Base-by-base conservation (phyloP, 2,113 vertebrate genomes). In the Forbesichthys agassizii region DNA sequence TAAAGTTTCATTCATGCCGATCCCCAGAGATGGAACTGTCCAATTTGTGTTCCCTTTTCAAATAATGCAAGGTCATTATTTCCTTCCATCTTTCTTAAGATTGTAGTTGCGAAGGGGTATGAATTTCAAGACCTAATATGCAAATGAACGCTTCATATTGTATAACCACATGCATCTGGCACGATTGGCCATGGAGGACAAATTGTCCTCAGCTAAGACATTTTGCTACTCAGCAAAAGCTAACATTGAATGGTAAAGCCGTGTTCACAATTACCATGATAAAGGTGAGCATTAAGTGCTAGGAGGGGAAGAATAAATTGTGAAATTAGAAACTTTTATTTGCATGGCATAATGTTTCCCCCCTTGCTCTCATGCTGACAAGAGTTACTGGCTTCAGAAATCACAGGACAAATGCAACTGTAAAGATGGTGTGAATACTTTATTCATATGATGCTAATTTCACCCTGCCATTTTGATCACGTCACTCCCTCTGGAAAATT, bases 401-500 rank as follows among this genome's bases (percentile, higher is more conserved):
- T 87, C 84, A 78, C 73, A 86, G 79, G 73, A 79, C 77, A 86
- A 90, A 86, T 73, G 76, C 75, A 77, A 88, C 72, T 74, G 65
- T 74, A 68, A 78, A 66, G 64, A 77, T 53, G 56, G 70, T 70
- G 75, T 88, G 84, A 86, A 89, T 89, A 86, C 82, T 88, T 82
- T 88, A 88, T 90, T 90, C 86, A 87, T 82, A 82, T 80, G 64
- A 75, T 83, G 86, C 86, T 92, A 88, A 91, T 92, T 91, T 80
- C 81, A 79, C 79, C 81, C 85, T 64, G 77, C 86, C 85, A 87
- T 91, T 92, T 90, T 90, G 86, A 91, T 88, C 88, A 85, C 77
- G 84, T 92, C 92, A 90, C 88, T 91, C 90, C 82, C 85, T 83
- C 88, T 92, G 87, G 89, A 92, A 93, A 91, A 92, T 92, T 87